A percentile compares a stretch with the other conserved stretches of the same genome.
These are phyloP conservation scores for Eumerus sabulonum DNA, from an alignment of 2,888 invertebrate genomes.

Conservation along the genomic window DNA sequence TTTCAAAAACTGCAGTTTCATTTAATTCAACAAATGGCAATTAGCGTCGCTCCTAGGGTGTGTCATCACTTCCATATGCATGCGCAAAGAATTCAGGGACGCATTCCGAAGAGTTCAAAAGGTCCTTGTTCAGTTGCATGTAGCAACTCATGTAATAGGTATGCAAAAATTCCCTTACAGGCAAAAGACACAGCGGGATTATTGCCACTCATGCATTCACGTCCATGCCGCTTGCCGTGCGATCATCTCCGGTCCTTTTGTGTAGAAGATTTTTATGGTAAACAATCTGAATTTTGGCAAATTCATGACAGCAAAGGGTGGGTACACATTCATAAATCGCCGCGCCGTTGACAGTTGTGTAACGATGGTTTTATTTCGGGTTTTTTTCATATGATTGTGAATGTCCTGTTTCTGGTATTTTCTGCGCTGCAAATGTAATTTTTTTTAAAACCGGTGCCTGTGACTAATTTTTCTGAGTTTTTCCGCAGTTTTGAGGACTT, in stretches of 20 bases:
- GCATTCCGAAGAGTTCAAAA: slow-evolving; percentile 49
- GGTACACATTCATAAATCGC: slow-evolving; percentile 54
- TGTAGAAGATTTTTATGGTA: slow-evolving; percentile 49
- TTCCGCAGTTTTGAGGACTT: slow-evolving; percentile 17
- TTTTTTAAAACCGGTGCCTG: slow-evolving; percentile 61
- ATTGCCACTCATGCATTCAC: slow-evolving; percentile 51
- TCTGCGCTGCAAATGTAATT: slow-evolving; percentile 58
- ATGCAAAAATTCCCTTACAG: slow-evolving; percentile 61
- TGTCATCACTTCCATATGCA: slow-evolving; percentile 20
- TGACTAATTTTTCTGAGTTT: slow-evolving; percentile 59
- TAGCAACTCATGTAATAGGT: slow-evolving; percentile 33
- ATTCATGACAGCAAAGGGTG: slow-evolving; percentile 59
- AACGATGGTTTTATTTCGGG: slow-evolving; percentile 59
- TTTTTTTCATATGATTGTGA: neutral
- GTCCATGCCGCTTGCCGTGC: slow-evolving; percentile 39
- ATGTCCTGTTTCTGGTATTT: too few relatives aligned
- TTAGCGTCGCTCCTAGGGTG: slow-evolving; percentile 50
- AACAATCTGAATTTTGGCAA: slow-evolving; percentile 64
- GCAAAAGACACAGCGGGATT: slow-evolving; percentile 52
- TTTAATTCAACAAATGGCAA: slow-evolving; percentile 11
- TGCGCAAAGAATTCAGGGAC: slow-evolving; percentile 5
- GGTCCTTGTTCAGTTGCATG: slow-evolving; percentile 52
- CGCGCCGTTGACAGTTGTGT: slow-evolving; percentile 61
- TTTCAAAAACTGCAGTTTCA: slow-evolving; percentile 26
- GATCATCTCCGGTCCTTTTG: slow-evolving; percentile 8